Percentiles rank a stretch among this genome's conserved stretches.
These are phyloP conservation scores for Dromius quadrimaculatus DNA, from an alignment of 2,888 invertebrate genomes.

Conservation along the genomic window DNA sequence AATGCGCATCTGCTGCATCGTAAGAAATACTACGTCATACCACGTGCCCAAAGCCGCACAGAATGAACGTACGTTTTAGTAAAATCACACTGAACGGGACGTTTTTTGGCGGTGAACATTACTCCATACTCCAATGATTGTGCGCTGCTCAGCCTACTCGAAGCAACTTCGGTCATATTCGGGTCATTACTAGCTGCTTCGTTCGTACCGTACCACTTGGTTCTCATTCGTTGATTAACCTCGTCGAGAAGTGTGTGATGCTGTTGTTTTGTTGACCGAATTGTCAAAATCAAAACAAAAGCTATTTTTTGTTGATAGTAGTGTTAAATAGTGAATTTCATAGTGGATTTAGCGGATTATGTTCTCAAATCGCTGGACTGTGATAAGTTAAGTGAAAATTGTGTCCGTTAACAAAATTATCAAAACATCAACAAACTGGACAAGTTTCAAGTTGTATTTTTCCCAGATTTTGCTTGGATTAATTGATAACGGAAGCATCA, in stretches of 20 bases:
- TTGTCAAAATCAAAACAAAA: constrained; percentile 47
- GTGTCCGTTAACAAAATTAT: no score
- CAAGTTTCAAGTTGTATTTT: no score
- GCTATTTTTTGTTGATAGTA: no score
- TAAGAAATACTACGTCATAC: constrained; percentile 36
- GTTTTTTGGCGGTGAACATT: constrained; percentile 24
- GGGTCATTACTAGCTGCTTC: constrained; percentile 38
- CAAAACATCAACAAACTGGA: no score
- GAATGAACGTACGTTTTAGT: constrained; percentile 42
- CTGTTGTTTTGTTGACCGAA: constrained; percentile 8
- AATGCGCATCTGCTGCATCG: not conserved
- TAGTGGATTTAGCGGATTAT: no score
- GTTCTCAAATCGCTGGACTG: no score
- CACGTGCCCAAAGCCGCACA: constrained; percentile 24
- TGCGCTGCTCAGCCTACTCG: constrained; percentile 31
- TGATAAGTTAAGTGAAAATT: no score
- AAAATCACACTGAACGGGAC: constrained; percentile 28
- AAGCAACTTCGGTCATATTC: constrained; percentile 30
- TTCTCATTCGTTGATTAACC: constrained; percentile 32
- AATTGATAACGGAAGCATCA: no score
- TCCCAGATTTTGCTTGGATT: no score
- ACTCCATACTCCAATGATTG: constrained; percentile 10
- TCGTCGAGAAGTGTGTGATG: not conserved
- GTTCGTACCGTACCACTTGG: constrained; percentile 25
- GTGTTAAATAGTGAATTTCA: no score